These are phyloP conservation scores for Steatornis caripensis DNA, from an alignment of 2,113 vertebrate species.

Conservation along the genomic window DNA sequence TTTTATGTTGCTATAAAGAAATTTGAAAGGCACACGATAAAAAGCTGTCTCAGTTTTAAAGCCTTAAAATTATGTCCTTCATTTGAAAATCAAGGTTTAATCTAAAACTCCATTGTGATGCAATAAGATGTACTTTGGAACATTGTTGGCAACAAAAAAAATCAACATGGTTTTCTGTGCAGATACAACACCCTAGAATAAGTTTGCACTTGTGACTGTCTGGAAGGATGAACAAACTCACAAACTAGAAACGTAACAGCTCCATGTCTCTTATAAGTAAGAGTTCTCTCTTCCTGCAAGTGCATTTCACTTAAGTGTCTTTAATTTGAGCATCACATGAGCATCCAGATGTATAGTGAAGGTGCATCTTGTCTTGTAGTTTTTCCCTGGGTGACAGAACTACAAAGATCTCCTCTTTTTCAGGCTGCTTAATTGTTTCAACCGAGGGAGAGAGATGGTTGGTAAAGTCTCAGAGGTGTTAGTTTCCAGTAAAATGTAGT, in stretches of 20 bases:
- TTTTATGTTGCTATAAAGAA: not conserved
- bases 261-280: not conserved
- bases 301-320: not conserved
- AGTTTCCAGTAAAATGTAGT: not conserved
- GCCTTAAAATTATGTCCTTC: not conserved
- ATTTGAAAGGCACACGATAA: not conserved
- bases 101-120: not conserved
- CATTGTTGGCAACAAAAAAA: not conserved
- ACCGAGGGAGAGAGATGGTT: not conserved
- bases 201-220: not conserved
- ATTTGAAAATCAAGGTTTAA: not conserved
- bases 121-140: not conserved
- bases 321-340: not conserved
- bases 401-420: not conserved
- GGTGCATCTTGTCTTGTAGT: not conserved
- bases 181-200: not conserved
- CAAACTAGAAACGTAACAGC: not conserved
- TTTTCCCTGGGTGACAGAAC: not conserved
- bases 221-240: not conserved
- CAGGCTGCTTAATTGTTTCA: not conserved
- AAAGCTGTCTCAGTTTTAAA: not conserved
- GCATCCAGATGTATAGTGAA: not conserved
- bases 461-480: not conserved
- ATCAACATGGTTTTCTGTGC: not conserved
- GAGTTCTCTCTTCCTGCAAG: not conserved